These are phyloP conservation scores for Conus ventricosus DNA, from an alignment of 1,140 invertebrate genomes.

Conservation along the genomic window DNA sequence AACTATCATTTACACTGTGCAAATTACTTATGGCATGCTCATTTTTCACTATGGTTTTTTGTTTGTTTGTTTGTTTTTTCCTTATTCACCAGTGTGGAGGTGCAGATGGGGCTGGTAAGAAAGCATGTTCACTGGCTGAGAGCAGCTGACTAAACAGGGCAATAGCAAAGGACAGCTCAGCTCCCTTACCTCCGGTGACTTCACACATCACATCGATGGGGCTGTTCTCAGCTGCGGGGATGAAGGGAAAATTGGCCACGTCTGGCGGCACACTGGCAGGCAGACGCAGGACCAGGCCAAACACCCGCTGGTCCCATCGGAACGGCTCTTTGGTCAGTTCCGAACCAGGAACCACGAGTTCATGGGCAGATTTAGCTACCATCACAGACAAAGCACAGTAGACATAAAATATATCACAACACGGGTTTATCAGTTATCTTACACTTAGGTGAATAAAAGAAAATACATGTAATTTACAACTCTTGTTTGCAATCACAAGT, in stretches of 20 bases:
- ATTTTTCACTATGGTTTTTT: too few species aligned
- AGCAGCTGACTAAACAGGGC: too few species aligned
- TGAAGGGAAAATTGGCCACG: slow-evolving; percentile 60
- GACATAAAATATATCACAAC: neutral
- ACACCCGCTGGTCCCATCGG: slow-evolving; percentile 98
- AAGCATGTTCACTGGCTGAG: too few species aligned
- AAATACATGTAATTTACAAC: neutral
- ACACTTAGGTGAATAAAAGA: neutral
- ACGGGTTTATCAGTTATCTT: neutral
- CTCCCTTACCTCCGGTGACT: slow-evolving; percentile 91
- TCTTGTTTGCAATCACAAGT: neutral
- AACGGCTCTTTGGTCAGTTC: slow-evolving; percentile 98
- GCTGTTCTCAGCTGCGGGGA: slow-evolving; percentile 87
- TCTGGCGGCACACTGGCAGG: slow-evolving; percentile 78
- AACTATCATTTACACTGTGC: too few species aligned
- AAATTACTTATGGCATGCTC: too few species aligned
- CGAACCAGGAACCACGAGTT: slow-evolving; percentile 94
- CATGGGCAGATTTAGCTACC: slow-evolving; percentile 93
- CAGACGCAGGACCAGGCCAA: slow-evolving; percentile 93
- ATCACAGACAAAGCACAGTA: neutral
- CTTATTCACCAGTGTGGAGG: too few species aligned
- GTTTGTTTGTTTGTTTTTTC: too few species aligned
- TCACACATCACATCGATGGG: slow-evolving; percentile 99
- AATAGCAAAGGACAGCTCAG: too few species aligned
- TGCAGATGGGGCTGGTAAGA: too few species aligned